Evolutionary conservation across 2,113 vertebrate species (phyloP).

Genomic region (Tringa solitaria): DNA sequence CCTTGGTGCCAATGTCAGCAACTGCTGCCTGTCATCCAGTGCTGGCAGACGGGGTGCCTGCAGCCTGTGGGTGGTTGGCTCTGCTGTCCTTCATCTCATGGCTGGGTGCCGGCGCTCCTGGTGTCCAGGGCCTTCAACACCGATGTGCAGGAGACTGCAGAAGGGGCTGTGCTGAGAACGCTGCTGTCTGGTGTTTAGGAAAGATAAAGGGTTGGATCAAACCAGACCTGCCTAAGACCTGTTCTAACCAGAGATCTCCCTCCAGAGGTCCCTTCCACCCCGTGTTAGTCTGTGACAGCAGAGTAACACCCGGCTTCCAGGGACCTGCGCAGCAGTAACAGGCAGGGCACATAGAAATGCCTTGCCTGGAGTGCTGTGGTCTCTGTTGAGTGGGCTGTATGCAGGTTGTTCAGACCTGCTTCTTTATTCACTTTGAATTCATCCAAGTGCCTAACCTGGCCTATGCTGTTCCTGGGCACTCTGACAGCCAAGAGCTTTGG

Average conservation of each 20-base stretch:
- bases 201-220: background rate
- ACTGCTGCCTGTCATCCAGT: background rate
- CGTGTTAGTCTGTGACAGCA: background rate
- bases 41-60: background rate
- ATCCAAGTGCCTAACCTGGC: slow-evolving; percentile 55
- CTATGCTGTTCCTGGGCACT: background rate
- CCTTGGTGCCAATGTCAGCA: background rate
- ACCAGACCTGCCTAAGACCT: background rate
- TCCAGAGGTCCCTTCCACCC: background rate
- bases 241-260: background rate
- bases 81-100: fast-evolving
- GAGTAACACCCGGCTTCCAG: background rate
- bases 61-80: background rate
- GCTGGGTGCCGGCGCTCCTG: background rate
- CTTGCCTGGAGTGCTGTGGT: background rate
- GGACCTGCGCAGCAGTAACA: background rate
- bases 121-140: background rate
- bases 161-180: background rate
- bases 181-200: background rate
- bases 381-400: background rate
- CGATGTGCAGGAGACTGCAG: background rate
- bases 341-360: background rate
- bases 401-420: slow-evolving; percentile 28
- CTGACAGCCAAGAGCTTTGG: background rate
- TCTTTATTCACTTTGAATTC: slow-evolving; percentile 43